These are phyloP conservation scores for Argentina silus DNA, from an alignment of 2,797 vertebrate species.

Conservation along the genomic window DNA sequence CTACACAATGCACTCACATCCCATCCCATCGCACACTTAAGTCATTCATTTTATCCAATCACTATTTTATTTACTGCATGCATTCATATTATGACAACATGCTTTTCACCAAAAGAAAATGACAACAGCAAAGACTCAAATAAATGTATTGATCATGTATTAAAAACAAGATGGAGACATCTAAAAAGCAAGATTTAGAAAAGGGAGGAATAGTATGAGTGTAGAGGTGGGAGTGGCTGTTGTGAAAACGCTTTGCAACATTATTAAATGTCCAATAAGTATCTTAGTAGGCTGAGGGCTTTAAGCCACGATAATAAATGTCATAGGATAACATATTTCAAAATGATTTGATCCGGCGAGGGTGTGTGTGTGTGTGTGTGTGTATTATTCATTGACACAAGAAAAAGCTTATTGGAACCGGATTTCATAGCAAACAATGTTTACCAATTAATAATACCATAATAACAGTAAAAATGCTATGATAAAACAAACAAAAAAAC, in stretches of 20 bases:
- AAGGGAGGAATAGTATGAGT: constrained; percentile 29
- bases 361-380: constrained; percentile 22
- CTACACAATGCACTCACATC: neutral
- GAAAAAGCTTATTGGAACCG: constrained; percentile 13
- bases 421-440: constrained; percentile 45
- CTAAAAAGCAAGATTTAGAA: constrained; percentile 14
- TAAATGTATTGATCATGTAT: constrained; percentile 53
- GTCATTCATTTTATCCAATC: constrained; percentile 35
- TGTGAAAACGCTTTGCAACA: neutral
- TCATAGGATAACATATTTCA: neutral
- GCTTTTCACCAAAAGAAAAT: constrained; percentile 52
- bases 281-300: constrained; percentile 37
- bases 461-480: constrained; percentile 49
- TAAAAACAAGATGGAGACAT: constrained; percentile 34
- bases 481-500: constrained; percentile 54
- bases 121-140: constrained; percentile 36
- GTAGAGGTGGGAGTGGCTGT: neutral
- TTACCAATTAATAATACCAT: constrained; percentile 63
- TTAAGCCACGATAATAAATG: constrained; percentile 18
- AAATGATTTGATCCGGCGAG: neutral
- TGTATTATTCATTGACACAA: neutral
- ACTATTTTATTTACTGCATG: constrained; percentile 75
- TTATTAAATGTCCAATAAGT: constrained; percentile 19
- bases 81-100: constrained; percentile 72
- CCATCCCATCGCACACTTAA: constrained; percentile 9